Percentiles rank a stretch among this genome's conserved stretches.
Conservation (phyloP, 2,797 vertebrate genomes). For the Setipinna tenuifilis region DNA sequence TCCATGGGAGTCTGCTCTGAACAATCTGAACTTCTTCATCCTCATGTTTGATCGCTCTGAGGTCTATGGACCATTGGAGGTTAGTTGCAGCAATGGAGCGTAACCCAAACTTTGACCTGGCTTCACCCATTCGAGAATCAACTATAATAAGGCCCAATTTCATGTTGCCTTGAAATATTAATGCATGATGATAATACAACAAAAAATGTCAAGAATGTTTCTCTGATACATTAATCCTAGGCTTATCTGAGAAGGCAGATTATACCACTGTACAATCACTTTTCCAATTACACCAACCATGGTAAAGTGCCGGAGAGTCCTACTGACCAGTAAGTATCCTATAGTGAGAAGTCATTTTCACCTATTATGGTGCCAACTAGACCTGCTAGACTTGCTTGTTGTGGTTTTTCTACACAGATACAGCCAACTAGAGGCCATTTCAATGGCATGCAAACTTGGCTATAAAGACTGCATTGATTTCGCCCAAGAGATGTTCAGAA, state of each 20-base stretch:
- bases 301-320: constrained; percentile 29
- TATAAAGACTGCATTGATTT: constrained; percentile 64
- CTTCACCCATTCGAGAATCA: no score
- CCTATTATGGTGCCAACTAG: not conserved
- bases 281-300: constrained; percentile 49
- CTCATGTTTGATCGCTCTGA: constrained; percentile 80
- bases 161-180: not conserved
- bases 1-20: constrained; percentile 70
- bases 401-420: constrained; percentile 56
- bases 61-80: constrained; percentile 77
- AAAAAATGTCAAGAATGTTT: not conserved
- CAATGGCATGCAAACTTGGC: constrained; percentile 68
- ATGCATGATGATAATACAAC: not conserved
- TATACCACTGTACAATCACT: constrained; percentile 67
- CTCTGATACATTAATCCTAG: constrained; percentile 60
- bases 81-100: constrained; percentile 30
- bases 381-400: constrained; percentile 12
- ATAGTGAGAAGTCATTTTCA: not conserved
- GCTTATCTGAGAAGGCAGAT: constrained; percentile 80
- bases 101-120: no score
- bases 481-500: constrained; percentile 56
- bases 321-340: constrained; percentile 81
- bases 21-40: constrained; percentile 69
- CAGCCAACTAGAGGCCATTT: constrained; percentile 67
- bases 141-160: not conserved